Evolutionary conservation across 1,140 invertebrate species (phyloP), one percentile per base, ranked within the genome.

Genomic region (Tyrophagus putrescentiae): DNA sequence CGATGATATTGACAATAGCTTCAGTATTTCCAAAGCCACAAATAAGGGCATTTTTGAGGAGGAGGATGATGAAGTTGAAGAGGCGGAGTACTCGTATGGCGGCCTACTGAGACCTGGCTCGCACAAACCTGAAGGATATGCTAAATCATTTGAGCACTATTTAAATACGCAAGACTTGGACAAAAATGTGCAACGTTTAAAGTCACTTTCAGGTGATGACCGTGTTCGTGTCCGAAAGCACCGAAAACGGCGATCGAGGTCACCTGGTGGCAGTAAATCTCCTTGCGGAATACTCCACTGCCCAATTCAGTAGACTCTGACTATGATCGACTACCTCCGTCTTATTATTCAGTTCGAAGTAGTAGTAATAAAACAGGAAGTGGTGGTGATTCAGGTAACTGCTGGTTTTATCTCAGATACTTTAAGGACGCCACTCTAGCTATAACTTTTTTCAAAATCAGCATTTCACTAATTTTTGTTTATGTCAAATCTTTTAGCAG

Each of bases 131-230:
- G 16, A 2, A 3, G 52, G 25, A 18, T 34, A 11, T n/a, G 52
- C 52, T 23, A 13, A 54, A 27, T 54, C 52, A 33, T 54, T 54
- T 29, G 52, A 54, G 25, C 52, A 54, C 25, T 54, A 34, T 33
- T 23, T 54, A 3, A 54, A 54, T 25, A 54, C 52, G 39, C 52
- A 54, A 32, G 52, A 54, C 27, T 16, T 54, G 52, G 39, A 27
- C 3, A 31, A 54, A 13, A 54, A 54, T 27, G 52, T 54, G 25
- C 2, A 13, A 54, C 1, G 31, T 23, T 3, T 54, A 7, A 54
- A 54, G 25, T 7, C 6, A 6, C 52, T 34, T 9, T 53, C 50
- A n/a, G 25, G 25, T 53, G 45, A 48, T 18, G 52, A 31, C 39
- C 52, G 52, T 16, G 39, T 54, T 36, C 7, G 50, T 21, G 27